Base-by-base conservation (phyloP, 1,140 invertebrate genomes). In the Drosophila willistoni region DNA sequence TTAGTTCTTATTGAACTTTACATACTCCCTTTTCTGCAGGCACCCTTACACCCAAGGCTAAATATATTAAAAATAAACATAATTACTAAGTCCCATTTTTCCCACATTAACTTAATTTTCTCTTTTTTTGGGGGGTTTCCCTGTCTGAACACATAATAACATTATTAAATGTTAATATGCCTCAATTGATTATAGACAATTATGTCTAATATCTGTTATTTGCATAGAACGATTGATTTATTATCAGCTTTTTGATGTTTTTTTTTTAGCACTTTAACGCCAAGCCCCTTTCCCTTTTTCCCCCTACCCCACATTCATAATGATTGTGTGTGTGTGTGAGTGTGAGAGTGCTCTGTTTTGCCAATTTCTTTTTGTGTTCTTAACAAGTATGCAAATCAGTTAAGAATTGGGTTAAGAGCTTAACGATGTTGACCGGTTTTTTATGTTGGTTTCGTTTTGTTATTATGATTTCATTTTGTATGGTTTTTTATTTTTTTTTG, bases 381-480 rank as follows among this genome's bases (percentile, higher is more conserved):
- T 14, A 19, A 25, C 57, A 44, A 72, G 68, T 79, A 86, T 76
- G 71, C 75, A 81, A 86, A 86, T 77, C 42, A 2, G 14, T 57
- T 73, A 60, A 66, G 69, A 86, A 86, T 81, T 81, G 14, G 82
- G 76, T 79, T 86, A 82, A 82, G 67, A 71, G 68, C 69, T 66
- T 80, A 64, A 55, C 57, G 73, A 61, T 75, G 36, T 66, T 65
- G 66, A 70, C 68, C 75, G 66, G 68, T 86, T 79, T 66, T 66
- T 47, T 36, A 17, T 62, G 14, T 14, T 57, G 66, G 22, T 64
- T 25, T 61, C 59, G 34, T 39, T 39, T 68, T 73, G 19, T 64
- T 68, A 34, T 78, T 54, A 42, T 56, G 44, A 51, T 22, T 51
- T 12, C 17, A 51, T 51, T 22, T 51, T 51, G 17, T 51, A 51